Conservation (phyloP, 2,113 vertebrate species). For the Carassius gibelio region DNA sequence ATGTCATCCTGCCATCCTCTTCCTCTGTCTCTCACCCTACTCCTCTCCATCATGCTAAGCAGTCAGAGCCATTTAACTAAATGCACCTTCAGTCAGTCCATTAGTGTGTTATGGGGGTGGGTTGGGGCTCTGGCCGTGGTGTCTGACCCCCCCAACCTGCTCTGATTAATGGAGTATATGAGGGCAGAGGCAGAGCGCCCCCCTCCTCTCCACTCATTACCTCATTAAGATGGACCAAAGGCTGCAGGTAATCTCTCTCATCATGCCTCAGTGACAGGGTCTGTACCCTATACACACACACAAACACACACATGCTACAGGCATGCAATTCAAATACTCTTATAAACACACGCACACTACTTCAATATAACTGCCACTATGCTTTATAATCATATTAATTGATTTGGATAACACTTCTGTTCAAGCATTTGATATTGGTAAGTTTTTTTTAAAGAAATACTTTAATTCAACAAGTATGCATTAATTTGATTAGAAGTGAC, state of each 20-base stretch:
- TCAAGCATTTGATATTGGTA: not conserved
- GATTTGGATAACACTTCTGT: not conserved
- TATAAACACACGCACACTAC: not conserved
- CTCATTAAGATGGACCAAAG: slow-evolving; percentile 75
- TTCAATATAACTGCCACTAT: not conserved
- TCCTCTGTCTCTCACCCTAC: not conserved
- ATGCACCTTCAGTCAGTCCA: slow-evolving; percentile 72
- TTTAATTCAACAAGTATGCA: not conserved
- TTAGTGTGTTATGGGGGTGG: slow-evolving; percentile 72
- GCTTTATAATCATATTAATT: not conserved
- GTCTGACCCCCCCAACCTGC: slow-evolving; percentile 65
- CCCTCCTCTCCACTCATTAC: slow-evolving; percentile 71
- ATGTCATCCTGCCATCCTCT: not conserved
- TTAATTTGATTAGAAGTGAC: not conserved
- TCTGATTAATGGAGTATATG: slow-evolving; percentile 79
- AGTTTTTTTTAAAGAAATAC: not conserved
- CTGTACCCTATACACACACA: slow-evolving; percentile 52
- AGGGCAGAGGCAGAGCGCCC: slow-evolving; percentile 70
- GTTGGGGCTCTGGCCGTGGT: slow-evolving; percentile 64
- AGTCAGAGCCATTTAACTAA: slow-evolving; percentile 69
- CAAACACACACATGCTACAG: slow-evolving; percentile 49
- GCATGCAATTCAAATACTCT: not conserved
- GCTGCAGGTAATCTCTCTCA: slow-evolving; percentile 76
- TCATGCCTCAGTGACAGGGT: slow-evolving; percentile 69
- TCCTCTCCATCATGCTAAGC: slow-evolving; percentile 51